Evolutionary conservation across 1,140 invertebrate genomes (phyloP).

Genomic region (Dufourea novaeangliae): DNA sequence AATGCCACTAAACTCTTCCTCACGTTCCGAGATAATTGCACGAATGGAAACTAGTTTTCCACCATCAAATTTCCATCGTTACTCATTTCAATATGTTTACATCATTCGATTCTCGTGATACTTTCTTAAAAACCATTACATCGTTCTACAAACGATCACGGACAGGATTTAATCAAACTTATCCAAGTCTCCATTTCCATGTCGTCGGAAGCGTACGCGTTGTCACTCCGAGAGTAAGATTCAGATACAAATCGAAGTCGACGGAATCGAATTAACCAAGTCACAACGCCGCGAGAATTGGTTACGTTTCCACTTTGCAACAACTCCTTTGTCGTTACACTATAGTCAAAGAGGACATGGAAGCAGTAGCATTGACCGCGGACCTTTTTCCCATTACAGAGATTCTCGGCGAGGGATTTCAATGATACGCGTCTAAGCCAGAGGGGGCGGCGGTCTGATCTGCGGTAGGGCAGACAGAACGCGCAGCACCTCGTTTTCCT

Average conservation of each 20-base stretch:
- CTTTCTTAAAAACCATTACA: conserved; percentile 13
- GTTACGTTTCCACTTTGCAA: background rate
- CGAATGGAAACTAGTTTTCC: background rate
- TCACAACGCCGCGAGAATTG: too few relatives aligned
- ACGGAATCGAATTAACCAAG: background rate
- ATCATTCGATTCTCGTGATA: too few relatives aligned
- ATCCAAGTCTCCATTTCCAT: background rate
- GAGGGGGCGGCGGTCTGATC: conserved; percentile 17
- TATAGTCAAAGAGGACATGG: too few relatives aligned
- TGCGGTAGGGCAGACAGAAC: conserved; percentile 26
- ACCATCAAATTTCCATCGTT: background rate
- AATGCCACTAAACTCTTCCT: background rate
- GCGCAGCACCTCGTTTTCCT: conserved; percentile 42
- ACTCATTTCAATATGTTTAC: too few relatives aligned
- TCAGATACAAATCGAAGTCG: background rate
- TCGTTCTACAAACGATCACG: background rate
- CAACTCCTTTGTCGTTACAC: background rate
- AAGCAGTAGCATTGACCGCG: conserved; percentile 23
- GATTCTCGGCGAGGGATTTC: conserved; percentile 48
- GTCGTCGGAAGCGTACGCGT: background rate
- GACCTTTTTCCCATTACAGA: conserved; percentile 53
- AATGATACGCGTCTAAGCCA: conserved; percentile 46
- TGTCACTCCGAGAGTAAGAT: background rate
- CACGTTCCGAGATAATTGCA: background rate
- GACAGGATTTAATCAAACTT: conserved; percentile 40